Evolutionary conservation across 2,888 invertebrate species (phyloP).

Genomic region (Polydesmus complanatus): DNA sequence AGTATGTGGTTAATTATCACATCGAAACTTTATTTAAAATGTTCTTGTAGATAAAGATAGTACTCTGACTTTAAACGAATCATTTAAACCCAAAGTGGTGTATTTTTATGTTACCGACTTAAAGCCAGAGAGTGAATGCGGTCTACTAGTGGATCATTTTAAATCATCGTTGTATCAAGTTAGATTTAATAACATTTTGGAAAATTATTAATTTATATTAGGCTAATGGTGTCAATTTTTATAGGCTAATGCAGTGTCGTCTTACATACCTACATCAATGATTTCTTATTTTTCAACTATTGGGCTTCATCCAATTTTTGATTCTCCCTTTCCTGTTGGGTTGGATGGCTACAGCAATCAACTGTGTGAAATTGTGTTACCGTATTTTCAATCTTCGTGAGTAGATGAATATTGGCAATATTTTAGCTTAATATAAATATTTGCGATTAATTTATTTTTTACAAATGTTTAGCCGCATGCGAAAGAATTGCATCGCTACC

Average conservation of each 20-base stretch:
- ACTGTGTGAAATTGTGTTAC: constrained; percentile 17
- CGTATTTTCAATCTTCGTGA: constrained; percentile 21
- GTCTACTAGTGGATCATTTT: constrained; percentile 4
- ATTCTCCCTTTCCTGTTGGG: constrained; percentile 17
- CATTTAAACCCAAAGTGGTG: background rate
- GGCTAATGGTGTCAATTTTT: background rate
- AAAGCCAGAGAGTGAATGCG: background rate
- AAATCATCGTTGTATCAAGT: constrained; percentile 10
- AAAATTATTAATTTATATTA: constrained; percentile 4
- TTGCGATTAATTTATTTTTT: constrained; percentile 6
- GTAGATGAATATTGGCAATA: too few species aligned
- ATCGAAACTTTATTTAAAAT: background rate
- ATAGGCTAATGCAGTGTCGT: constrained; percentile 9
- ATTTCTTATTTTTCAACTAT: constrained; percentile 17
- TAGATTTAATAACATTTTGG: background rate
- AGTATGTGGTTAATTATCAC: background rate
- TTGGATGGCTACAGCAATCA: constrained; percentile 14
- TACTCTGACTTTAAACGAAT: too few species aligned
- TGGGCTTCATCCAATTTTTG: constrained; percentile 19
- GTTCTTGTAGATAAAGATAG: background rate
- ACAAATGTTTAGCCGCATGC: too few species aligned
- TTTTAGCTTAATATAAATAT: constrained; percentile 2
- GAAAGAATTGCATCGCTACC: constrained; percentile 6
- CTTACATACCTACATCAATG: constrained; percentile 20
- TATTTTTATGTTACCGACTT: constrained; percentile 2